Evolutionary conservation across 2,888 invertebrate genomes (phyloP).

Genomic region (Darwinula stevensoni): DNA sequence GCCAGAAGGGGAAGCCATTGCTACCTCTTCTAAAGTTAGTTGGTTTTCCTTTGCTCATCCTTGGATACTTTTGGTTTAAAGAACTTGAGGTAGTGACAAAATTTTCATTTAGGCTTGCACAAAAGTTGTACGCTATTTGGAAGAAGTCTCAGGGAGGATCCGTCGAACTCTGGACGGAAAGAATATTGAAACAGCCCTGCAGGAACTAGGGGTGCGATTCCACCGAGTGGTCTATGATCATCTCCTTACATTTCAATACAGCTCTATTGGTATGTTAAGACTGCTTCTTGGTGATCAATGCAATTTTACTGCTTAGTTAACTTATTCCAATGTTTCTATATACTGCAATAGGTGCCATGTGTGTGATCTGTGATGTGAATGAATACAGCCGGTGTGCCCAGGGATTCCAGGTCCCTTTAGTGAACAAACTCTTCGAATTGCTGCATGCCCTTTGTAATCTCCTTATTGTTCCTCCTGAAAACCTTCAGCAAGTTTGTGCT

Average conservation of each 20-base stretch:
- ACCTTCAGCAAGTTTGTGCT: conserved; percentile 74
- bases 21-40: too few relatives aligned
- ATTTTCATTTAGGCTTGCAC: conserved; percentile 40
- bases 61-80: too few relatives aligned
- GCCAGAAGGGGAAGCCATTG: conserved; percentile 25
- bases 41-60: too few relatives aligned
- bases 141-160: conserved; percentile 39
- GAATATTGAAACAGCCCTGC: conserved; percentile 52
- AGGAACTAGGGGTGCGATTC: conserved; percentile 68
- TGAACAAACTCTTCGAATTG: conserved; percentile 71
- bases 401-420: conserved; percentile 38
- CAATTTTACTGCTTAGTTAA: conserved; percentile 44
- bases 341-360: conserved; percentile 48
- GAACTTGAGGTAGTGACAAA: too few relatives aligned
- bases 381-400: conserved; percentile 79
- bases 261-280: conserved; percentile 40
- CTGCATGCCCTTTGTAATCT: conserved; percentile 86
- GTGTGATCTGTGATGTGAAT: conserved; percentile 90
- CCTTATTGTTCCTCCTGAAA: conserved; percentile 76
- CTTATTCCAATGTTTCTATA: conserved; percentile 4
- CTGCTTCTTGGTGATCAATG: conserved; percentile 72
- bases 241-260: conserved; percentile 73
- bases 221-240: conserved; percentile 84
- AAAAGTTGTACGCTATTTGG: conserved; percentile 53
- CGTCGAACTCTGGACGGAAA: conserved; percentile 63